Percentiles rank a stretch among this genome's conserved stretches.
Evolutionary conservation across 2,888 invertebrate species (phyloP).

Genomic region (Meiosimyza decipiens): DNA sequence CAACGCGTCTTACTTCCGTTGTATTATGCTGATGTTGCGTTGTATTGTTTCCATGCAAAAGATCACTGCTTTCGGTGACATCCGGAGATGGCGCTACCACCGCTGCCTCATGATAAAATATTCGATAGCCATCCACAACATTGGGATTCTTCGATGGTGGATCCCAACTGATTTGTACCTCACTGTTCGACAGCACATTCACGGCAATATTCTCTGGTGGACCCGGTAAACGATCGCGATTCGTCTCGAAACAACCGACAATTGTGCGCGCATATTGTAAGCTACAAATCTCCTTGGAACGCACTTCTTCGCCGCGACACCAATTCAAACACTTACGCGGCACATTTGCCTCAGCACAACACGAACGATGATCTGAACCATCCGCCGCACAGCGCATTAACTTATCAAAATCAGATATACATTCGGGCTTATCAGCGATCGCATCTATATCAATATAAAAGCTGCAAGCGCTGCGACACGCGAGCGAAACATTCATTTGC

Average conservation of each 20-base stretch:
- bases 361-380: constrained; percentile 84
- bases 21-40: constrained; percentile 51
- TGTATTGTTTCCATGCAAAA: constrained; percentile 38
- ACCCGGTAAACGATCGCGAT: constrained; percentile 81
- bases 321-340: constrained; percentile 85
- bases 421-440: constrained; percentile 83
- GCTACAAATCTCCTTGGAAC: constrained; percentile 75
- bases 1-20: constrained; percentile 74
- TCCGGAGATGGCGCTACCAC: constrained; percentile 42
- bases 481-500: constrained; percentile 80
- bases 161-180: constrained; percentile 79
- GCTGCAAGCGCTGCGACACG: constrained; percentile 86
- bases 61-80: constrained; percentile 35
- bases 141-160: constrained; percentile 84
- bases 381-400: constrained; percentile 88
- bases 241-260: constrained; percentile 84
- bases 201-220: constrained; percentile 78
- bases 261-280: constrained; percentile 80
- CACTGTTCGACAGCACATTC: constrained; percentile 70
- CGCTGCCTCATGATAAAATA: constrained; percentile 82
- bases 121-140: constrained; percentile 83
- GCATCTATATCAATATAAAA: constrained; percentile 86
- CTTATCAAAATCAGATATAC: constrained; percentile 85
- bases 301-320: constrained; percentile 82
- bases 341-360: constrained; percentile 83